phyloP scores from a whole-genome alignment of 2,888 invertebrate species.

The Aphodius granarius region DNA sequence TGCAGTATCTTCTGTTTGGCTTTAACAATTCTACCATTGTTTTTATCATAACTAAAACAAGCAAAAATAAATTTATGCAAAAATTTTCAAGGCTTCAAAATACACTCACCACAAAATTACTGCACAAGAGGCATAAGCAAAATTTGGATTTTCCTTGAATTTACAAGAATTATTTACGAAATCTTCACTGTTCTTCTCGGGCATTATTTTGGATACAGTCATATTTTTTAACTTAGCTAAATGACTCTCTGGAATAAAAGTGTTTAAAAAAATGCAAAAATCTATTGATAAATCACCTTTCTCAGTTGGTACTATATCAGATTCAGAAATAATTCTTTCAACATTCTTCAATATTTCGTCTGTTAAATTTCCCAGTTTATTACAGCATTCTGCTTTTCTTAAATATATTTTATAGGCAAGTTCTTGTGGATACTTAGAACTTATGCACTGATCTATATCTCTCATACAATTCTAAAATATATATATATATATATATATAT shows the following conservation, averaged over 20 bases:
- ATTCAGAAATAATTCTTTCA: conserved; percentile 31
- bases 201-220: background rate
- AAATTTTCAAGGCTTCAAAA: background rate
- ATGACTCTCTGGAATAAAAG: conserved; percentile 16
- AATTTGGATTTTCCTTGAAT: conserved; percentile 55
- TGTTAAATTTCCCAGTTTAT: conserved; percentile 7
- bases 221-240: background rate
- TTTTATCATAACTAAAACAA: conserved; percentile 55
- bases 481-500: too few relatives aligned
- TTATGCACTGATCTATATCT: conserved; percentile 65
- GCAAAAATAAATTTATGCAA: background rate
- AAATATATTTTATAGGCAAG: conserved; percentile 66
- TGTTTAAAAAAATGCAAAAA: background rate
- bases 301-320: conserved; percentile 17
- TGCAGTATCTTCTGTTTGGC: conserved; percentile 60
- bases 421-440: conserved; percentile 64
- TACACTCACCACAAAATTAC: conserved; percentile 53
- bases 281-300: conserved; percentile 10
- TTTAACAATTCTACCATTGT: conserved; percentile 68
- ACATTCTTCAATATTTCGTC: conserved; percentile 33
- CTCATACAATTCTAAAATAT: conserved; percentile 61
- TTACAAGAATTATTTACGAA: conserved; percentile 39
- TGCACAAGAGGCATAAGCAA: conserved; percentile 59
- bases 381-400: conserved; percentile 64
- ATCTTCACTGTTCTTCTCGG: conserved; percentile 28